These are phyloP conservation scores for Phoenoteleia sp. DNA, from an alignment of 2,888 invertebrate genomes.

Conservation along the genomic window DNA sequence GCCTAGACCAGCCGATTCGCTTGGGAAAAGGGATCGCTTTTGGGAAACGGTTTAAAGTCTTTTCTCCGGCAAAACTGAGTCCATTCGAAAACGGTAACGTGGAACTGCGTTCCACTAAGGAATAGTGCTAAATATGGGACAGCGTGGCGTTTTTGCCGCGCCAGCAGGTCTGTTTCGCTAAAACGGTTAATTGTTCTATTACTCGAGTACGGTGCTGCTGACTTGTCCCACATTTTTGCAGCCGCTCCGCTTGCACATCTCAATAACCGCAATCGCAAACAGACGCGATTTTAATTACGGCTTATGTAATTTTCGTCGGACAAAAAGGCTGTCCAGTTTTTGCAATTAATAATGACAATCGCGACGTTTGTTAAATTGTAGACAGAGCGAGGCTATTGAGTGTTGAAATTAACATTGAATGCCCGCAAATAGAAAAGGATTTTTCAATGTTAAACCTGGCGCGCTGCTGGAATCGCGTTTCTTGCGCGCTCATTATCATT, in stretches of 20 bases:
- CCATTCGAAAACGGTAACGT: constrained; percentile 40
- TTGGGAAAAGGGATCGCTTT: too few species aligned
- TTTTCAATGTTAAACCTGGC: constrained; percentile 31
- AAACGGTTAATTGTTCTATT: constrained; percentile 64
- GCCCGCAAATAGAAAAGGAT: constrained; percentile 20
- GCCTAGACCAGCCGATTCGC: too few species aligned
- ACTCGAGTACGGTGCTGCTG: neutral
- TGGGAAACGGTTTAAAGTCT: too few species aligned
- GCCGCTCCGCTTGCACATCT: neutral
- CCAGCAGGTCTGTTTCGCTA: constrained; percentile 23
- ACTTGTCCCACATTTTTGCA: constrained; percentile 45
- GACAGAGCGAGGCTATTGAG: constrained; percentile 6
- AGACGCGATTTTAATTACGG: neutral
- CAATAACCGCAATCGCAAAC: constrained; percentile 9
- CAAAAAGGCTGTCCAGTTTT: constrained; percentile 5
- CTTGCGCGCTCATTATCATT: constrained; percentile 39
- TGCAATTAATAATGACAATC: neutral
- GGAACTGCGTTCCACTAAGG: constrained; percentile 32
- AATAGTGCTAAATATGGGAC: constrained; percentile 45
- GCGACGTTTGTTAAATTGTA: constrained; percentile 21
- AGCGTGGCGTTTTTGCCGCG: constrained; percentile 26
- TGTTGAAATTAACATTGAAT: constrained; percentile 38
- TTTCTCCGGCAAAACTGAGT: too few species aligned
- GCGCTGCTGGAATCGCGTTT: neutral
- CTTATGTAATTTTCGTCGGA: constrained; percentile 12